Base-by-base conservation (phyloP, 1,140 invertebrate species). In the Atta colombica region DNA sequence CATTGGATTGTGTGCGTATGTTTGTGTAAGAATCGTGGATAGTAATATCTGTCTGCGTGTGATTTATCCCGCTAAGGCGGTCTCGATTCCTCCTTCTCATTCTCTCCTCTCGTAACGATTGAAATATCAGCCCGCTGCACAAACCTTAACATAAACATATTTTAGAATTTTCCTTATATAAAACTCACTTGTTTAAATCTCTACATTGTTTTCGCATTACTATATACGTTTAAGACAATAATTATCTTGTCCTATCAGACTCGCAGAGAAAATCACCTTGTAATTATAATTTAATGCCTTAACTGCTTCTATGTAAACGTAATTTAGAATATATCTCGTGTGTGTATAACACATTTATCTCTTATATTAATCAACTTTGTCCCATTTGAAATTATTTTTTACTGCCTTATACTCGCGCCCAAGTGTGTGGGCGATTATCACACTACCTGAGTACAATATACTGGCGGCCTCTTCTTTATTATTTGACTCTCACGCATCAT, bases 311-410 rank as follows among this genome's bases (percentile, higher is more conserved):
- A 92, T 85, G 77, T 92, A 90, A 93, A 92, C 88, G 89, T 93
- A 92, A 92, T 93, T 93, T 93, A 92, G 92, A 93, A 93, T 93
- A 89, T 91, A 63, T 78, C 51, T 77, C 28, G 49, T 58, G 80
- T 85, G 49, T 71, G 77, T 86, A 66, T 58, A 85, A 85, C 82
- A 85, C 82, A 78, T 85, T 85, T 85, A 49, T 85, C 21, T 66
- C 85, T 87, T 75, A 89, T 77, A 81, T 86, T 89, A 49, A 84
- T 75, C 66, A 51, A 55, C 25, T 69, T 69, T 66, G 55, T 88
- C 77, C 18, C 28, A 31, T 49, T 89, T 71, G 31, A 89, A 80
- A 61, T 65, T 35, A 77, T 86, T 65, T 65, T 69, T 51, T 87
- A 75, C 72, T 69, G 82, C 49, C 63, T 74, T 88, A 51, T 58